Percentiles rank a stretch among this genome's conserved stretches.
Evolutionary conservation across 2,888 invertebrate species (phyloP).

Genomic region (Dryadula phaetusa): DNA sequence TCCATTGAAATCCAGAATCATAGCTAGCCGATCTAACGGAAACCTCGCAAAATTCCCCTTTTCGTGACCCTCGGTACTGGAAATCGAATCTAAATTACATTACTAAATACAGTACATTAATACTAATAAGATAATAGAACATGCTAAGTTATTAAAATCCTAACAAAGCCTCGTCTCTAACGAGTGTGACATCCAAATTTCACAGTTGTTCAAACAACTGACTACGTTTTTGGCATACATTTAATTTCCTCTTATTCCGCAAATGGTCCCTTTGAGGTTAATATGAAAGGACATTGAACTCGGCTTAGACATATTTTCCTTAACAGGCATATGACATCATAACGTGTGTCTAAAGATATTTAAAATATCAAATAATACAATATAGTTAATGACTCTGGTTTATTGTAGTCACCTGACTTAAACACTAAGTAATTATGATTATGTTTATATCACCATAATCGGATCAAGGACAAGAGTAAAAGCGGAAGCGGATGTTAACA

Average conservation of each 20-base stretch:
- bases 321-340: constrained; percentile 61
- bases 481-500: not conserved
- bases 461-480: not conserved
- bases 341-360: constrained; percentile 46
- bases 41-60: too few species aligned
- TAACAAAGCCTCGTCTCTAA: constrained; percentile 19
- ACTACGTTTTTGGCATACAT: constrained; percentile 45
- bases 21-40: too few species aligned
- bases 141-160: not conserved
- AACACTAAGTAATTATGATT: not conserved
- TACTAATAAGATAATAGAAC: not conserved
- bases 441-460: not conserved
- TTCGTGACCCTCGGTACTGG: too few species aligned
- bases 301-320: constrained; percentile 58
- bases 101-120: too few species aligned
- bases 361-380: constrained; percentile 20
- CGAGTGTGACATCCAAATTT: constrained; percentile 16
- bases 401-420: too few species aligned
- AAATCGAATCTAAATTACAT: too few species aligned
- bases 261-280: constrained; percentile 57
- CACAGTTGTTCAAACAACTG: constrained; percentile 38
- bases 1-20: too few species aligned
- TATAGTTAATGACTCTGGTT: too few species aligned
- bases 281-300: constrained; percentile 55
- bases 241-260: constrained; percentile 47